A percentile compares a stretch with the other conserved stretches of the same genome.
Conservation (phyloP, 1,140 invertebrate genomes). For the Magallana ariakensis region DNA sequence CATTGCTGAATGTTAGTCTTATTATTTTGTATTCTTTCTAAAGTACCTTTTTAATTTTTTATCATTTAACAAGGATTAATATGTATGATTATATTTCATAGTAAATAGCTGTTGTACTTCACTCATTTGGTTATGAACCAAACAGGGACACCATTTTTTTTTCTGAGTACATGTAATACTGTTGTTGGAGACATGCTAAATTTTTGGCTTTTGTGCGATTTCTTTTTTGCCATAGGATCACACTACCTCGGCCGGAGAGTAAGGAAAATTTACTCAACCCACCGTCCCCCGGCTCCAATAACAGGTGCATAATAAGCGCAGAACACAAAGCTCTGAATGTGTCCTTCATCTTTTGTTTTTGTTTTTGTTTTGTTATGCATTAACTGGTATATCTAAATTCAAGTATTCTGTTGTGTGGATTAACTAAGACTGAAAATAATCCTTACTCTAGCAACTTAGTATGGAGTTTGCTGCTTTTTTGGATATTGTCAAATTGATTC, state of each 20-base stretch:
- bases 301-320: conserved; percentile 64
- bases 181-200: neutral
- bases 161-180: neutral
- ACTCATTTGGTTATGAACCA: neutral
- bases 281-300: conserved; percentile 71
- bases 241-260: conserved; percentile 66
- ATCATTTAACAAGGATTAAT: neutral
- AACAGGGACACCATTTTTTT: neutral
- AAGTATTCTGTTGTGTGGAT: conserved; percentile 5
- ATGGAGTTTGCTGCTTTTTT: no score
- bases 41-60: neutral
- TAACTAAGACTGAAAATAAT: no score
- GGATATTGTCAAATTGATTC: no score
- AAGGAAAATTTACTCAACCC: conserved; percentile 72
- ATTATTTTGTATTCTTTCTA: neutral
- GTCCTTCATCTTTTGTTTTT: conserved; percentile 1
- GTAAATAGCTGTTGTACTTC: neutral
- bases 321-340: neutral
- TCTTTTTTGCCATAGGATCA: conserved; percentile 4
- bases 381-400: neutral
- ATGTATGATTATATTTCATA: neutral
- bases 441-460: no score
- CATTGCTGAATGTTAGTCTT: no score
- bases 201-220: neutral
- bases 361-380: neutral